These are phyloP conservation scores for Piaya cayana DNA, from an alignment of 2,113 vertebrate species.

Conservation along the genomic window DNA sequence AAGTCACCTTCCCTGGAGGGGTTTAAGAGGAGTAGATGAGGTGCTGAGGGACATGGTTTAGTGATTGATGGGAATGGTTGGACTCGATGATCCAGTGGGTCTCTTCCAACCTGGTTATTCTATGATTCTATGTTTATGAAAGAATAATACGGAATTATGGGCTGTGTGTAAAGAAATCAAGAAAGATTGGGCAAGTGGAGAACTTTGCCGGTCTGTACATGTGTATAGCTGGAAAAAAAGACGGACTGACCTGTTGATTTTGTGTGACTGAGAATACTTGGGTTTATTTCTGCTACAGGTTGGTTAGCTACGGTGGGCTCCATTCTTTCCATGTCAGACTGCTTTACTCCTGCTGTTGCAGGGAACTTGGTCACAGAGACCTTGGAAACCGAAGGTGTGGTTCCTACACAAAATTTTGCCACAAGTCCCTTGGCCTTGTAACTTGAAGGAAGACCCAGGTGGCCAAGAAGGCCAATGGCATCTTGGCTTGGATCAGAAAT, in stretches of 20 bases:
- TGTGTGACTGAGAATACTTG: neutral
- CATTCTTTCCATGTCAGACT: neutral
- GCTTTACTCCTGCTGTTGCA: neutral
- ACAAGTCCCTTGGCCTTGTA: rapidly evolving
- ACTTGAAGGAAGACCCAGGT: no score
- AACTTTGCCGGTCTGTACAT: neutral
- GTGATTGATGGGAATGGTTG: no score
- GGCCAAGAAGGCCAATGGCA: no score
- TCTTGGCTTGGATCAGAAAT: no score
- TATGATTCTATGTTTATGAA: no score
- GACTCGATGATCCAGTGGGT: no score
- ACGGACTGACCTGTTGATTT: neutral
- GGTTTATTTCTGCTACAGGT: neutral
- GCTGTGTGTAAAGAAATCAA: constrained; percentile 11
- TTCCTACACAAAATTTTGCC: neutral
- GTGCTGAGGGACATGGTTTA: no score
- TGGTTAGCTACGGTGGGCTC: neutral
- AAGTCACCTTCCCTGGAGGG: no score
- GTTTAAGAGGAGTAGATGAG: no score
- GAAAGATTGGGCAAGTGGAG: neutral
- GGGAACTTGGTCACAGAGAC: neutral
- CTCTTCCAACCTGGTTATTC: no score
- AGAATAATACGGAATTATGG: neutral
- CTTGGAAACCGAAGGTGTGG: rapidly evolving
- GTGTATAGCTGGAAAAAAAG: neutral